Base-by-base conservation (phyloP, 2,113 vertebrate species). In the Cairina moschata region DNA sequence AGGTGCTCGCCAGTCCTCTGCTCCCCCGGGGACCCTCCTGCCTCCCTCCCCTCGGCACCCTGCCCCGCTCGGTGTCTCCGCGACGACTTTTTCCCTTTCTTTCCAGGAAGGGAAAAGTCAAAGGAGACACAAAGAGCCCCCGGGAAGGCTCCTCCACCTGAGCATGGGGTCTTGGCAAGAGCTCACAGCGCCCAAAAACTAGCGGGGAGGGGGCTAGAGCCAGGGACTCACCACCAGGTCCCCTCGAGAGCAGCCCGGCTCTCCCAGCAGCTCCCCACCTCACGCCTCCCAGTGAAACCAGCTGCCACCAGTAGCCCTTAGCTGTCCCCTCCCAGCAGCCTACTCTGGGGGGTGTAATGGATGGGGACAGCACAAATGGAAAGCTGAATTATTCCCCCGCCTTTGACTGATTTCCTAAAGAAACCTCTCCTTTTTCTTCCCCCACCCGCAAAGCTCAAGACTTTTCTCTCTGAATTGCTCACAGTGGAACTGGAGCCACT, bases 71-170 rank as follows among this genome's bases (percentile, higher is more conserved):
- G 7, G 46, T 5, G 69, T 38, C 95, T 62, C 92, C 3, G 26
- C 90, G 52, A 12, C 25, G 90, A 95, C 90, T 96, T 94, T 94
- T 77, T 20, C 63, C n/a, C 4, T 91, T 50, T 55, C 88, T 92
- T 83, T 26, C 42, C 77, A 55, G 38, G 66, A 29, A 73, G 34
- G 78, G 85, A 88, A 86, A 93, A 94, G 94, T 92, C 15, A 56
- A 86, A 88, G 0, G 4, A 71, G 14, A 25, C 75, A 79, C 90
- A 88, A 92, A 79, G 82, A 21, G 9, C 29, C 32, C 69, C 69
- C 1, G 1, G 63, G 46, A 72, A 74, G 28, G 93, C 86, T 93
- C 42, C 73, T 69, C 46, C 91, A 52, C 32, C 31, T 2, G 14
- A 62, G 22, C 14, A 8, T 3, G 3, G 67, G 83, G 38, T 60